Conservation (phyloP, 2,113 vertebrate genomes). For the Sphyrna mokarran region DNA sequence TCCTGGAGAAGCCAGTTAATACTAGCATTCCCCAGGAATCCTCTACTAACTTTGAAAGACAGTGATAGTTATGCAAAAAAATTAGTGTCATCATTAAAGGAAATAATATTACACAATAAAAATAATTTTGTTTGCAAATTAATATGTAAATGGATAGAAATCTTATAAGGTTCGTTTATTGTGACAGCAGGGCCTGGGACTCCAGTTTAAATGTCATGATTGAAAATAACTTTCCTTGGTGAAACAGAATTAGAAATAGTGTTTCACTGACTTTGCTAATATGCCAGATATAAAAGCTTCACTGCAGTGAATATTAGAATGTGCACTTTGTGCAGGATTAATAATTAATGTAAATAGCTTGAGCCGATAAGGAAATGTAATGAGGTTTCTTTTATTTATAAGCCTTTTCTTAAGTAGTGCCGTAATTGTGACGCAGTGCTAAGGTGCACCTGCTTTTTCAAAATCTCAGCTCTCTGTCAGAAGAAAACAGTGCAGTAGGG, state of each 20-base stretch:
- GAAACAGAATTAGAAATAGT: background rate
- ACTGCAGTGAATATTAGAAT: slow-evolving; percentile 12
- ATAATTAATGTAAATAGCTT: slow-evolving; percentile 10
- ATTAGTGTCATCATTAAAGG: too few relatives aligned
- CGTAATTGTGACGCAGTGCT: background rate
- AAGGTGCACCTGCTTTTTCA: background rate
- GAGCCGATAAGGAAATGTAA: background rate
- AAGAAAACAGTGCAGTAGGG: background rate
- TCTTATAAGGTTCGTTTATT: background rate
- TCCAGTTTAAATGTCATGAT: background rate
- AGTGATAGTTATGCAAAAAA: too few relatives aligned
- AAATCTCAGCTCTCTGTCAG: background rate
- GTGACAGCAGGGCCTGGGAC: too few relatives aligned
- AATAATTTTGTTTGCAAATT: background rate
- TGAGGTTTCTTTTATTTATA: background rate
- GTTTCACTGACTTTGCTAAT: background rate
- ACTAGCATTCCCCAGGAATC: too few relatives aligned
- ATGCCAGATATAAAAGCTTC: background rate
- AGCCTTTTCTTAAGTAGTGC: background rate
- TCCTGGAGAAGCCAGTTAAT: background rate
- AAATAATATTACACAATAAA: too few relatives aligned
- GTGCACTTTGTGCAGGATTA: background rate
- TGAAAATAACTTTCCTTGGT: background rate
- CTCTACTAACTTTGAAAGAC: too few relatives aligned
- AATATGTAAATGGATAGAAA: background rate